A percentile compares a stretch with the other conserved stretches of the same genome.
Evolutionary conservation across 1,140 invertebrate species (phyloP).

Genomic region (Papilio polytes): DNA sequence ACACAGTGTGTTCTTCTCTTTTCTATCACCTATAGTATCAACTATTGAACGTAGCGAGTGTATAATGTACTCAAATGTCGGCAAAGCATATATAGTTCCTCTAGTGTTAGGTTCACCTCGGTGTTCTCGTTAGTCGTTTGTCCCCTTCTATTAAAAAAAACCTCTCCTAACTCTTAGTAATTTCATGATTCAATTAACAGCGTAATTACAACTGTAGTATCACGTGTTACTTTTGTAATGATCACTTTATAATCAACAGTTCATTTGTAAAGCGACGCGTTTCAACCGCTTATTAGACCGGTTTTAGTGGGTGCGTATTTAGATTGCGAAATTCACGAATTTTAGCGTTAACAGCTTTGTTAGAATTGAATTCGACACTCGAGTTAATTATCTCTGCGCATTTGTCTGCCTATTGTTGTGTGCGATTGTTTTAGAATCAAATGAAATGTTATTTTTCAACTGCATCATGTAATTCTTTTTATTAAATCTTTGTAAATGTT

Average conservation of each 20-base stretch:
- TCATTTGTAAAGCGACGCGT: slow-evolving; percentile 8
- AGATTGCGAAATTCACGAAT: slow-evolving; percentile 31
- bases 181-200: background rate
- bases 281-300: slow-evolving; percentile 34
- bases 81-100: no score
- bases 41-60: background rate
- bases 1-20: background rate
- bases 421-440: background rate
- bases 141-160: no score
- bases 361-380: slow-evolving; percentile 27
- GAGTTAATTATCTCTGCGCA: slow-evolving; percentile 17
- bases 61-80: no score
- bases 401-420: background rate
- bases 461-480: background rate
- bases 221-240: slow-evolving; percentile 15
- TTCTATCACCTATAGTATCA: background rate
- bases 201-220: background rate
- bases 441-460: background rate
- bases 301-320: slow-evolving; percentile 21
- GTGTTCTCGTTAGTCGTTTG: no score
- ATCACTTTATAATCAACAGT: slow-evolving; percentile 29
- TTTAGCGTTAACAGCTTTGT: slow-evolving; percentile 31
- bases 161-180: background rate
- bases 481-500: background rate
- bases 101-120: no score